These are phyloP conservation scores for Leucopsar rothschildi DNA, from an alignment of 2,113 vertebrate species.

Conservation along the genomic window DNA sequence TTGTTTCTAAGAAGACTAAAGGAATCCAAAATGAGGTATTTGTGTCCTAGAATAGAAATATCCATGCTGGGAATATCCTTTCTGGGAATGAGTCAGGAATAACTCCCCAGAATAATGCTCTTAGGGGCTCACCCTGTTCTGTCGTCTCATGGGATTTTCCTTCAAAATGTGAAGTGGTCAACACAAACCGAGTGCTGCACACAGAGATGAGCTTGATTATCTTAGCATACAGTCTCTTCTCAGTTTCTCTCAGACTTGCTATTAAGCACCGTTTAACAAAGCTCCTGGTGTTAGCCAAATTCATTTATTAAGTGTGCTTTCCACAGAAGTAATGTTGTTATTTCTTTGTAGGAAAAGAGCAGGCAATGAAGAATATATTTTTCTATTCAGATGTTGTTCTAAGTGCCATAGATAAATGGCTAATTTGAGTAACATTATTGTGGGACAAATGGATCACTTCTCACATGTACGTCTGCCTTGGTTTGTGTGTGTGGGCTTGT, in stretches of 20 bases:
- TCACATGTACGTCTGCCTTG: background rate
- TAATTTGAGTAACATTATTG: background rate
- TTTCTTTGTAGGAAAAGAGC: background rate
- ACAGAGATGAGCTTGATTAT: background rate
- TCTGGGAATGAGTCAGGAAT: background rate
- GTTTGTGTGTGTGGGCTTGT: background rate
- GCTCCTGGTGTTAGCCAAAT: background rate
- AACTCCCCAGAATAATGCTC: background rate
- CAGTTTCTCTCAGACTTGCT: background rate
- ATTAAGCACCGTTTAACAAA: background rate
- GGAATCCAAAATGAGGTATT: background rate
- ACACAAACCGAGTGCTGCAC: background rate
- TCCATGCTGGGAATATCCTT: background rate
- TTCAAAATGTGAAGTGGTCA: background rate
- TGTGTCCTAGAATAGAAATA: background rate
- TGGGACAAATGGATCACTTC: background rate
- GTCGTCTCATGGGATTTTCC: background rate
- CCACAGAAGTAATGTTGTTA: background rate
- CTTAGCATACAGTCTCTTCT: background rate
- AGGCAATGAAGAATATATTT: background rate
- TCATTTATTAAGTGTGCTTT: background rate
- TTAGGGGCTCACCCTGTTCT: background rate
- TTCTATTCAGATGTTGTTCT: background rate
- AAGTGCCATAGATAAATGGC: background rate
- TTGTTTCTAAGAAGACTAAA: background rate